Conservation (phyloP, 2,888 invertebrate genomes). For the Psylliodes chrysocephalus region DNA sequence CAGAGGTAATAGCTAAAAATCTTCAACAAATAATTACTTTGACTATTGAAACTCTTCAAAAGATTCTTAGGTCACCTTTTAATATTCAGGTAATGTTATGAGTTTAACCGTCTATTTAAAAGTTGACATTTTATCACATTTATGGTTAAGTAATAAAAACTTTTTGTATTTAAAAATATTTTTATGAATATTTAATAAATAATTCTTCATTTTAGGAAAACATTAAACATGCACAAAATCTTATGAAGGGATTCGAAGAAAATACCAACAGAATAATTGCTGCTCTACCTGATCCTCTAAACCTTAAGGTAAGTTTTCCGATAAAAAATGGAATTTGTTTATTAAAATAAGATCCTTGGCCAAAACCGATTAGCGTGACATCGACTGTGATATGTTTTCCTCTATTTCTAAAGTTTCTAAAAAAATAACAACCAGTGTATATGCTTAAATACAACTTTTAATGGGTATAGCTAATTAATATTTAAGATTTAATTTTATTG, state of each 20-base stretch:
- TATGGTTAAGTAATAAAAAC: neutral
- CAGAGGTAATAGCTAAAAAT: neutral
- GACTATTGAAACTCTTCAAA: neutral
- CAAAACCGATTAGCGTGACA: too few species aligned
- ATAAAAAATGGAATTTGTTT: too few species aligned
- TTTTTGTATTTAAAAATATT: neutral
- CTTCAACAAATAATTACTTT: neutral
- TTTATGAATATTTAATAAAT: neutral
- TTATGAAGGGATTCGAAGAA: neutral
- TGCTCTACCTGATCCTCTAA: conserved; percentile 4
- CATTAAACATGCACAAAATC: neutral
- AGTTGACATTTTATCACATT: conserved; percentile 6
- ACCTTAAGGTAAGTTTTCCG: neutral
- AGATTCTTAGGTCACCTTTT: neutral
- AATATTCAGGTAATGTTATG: conserved; percentile 8
- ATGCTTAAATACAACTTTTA: too few species aligned
- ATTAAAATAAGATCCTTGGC: too few species aligned
- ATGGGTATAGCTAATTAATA: too few species aligned
- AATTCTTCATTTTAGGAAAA: conserved; percentile 1
- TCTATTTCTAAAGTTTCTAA: too few species aligned
- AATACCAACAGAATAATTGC: conserved; percentile 7
- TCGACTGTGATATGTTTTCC: too few species aligned
- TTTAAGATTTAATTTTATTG: too few species aligned
- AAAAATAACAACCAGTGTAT: too few species aligned
- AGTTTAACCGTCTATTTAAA: neutral